Base-by-base conservation (phyloP, 2,888 invertebrate genomes). In the Conchocele bisecta region DNA sequence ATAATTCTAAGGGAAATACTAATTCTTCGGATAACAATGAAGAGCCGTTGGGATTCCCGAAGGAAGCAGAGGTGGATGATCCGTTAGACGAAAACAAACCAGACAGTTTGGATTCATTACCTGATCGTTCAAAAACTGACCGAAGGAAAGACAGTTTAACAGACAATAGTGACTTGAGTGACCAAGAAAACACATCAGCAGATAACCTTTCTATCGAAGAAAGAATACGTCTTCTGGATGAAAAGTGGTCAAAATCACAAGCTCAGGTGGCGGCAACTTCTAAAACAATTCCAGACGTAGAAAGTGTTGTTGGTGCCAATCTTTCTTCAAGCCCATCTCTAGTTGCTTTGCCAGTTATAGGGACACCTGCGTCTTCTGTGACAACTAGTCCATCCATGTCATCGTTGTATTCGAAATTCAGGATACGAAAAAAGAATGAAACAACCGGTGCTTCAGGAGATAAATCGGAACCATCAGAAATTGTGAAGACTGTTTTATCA, bases 401-500 rank as follows among this genome's bases (percentile, higher is more conserved):
- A 35, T 69, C 75, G 26, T 48, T 83, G 28, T 90, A 90, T 75
- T 86, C 89, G 9, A 91, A 91, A 73, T 91, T 84, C 66, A 85
- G 85, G 57, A 88, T 91, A 28, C 86, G 89, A 56, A 90, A 91
- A 75, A 85, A 88, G 60, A 85, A 88, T 35, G 86, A 86, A 41
- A 81, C 74, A 13, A 61, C 80, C 20, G 68, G 67, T 15, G 22
- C 57, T 11, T 76, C 66, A 5, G 69, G 76, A 9, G 79, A 76
- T 9, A 83, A 95, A 87, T 93, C 96, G 68, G 96, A 97, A 89
- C 98, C 97, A 0, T 98, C 98, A 26, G 97, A 97, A 85, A 97
- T 98, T 86, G 96, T 97, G 39, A 96, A 96, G 87, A 96, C 97
- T 26, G 94, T 98, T 84, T 93, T 98, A 86, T 96, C 97, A 5